Conservation (phyloP, 2,888 invertebrate species). For the Tupiocoris notatus region DNA sequence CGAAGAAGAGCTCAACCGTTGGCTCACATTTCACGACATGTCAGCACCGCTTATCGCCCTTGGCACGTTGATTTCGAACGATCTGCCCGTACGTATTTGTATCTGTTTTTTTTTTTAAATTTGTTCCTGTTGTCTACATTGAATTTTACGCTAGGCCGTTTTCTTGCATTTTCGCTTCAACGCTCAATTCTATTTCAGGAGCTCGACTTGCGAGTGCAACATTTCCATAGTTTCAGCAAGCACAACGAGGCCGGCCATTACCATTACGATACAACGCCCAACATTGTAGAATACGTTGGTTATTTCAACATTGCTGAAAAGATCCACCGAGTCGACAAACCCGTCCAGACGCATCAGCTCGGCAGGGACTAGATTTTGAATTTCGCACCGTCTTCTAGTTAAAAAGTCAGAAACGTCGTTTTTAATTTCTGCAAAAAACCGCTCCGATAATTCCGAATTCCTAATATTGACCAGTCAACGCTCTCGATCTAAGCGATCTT, state of each 20-base stretch:
- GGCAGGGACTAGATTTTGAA: constrained; percentile 69
- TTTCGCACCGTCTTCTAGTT: not conserved
- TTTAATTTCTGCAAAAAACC: too few relatives aligned
- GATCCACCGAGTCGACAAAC: constrained; percentile 74
- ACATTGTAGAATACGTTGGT: constrained; percentile 81
- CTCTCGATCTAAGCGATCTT: too few relatives aligned
- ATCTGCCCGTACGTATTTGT: constrained; percentile 63
- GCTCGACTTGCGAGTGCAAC: constrained; percentile 87
- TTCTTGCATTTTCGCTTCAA: not conserved
- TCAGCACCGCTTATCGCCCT: constrained; percentile 83
- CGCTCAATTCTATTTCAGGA: constrained; percentile 60
- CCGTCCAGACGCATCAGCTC: constrained; percentile 63
- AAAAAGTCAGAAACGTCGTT: too few relatives aligned
- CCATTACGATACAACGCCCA: constrained; percentile 91
- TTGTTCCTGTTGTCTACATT: not conserved
- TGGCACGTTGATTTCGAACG: constrained; percentile 81
- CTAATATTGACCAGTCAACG: too few relatives aligned
- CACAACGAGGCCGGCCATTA: constrained; percentile 92
- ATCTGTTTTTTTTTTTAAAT: constrained; percentile 7
- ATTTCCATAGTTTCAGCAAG: constrained; percentile 88
- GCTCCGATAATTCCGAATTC: too few relatives aligned
- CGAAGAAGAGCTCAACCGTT: constrained; percentile 74
- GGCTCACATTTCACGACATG: constrained; percentile 92
- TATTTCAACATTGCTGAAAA: constrained; percentile 78
- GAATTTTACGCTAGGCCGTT: not conserved